Conservation (phyloP, 2,888 invertebrate genomes). For the Cotesia congregata region DNA sequence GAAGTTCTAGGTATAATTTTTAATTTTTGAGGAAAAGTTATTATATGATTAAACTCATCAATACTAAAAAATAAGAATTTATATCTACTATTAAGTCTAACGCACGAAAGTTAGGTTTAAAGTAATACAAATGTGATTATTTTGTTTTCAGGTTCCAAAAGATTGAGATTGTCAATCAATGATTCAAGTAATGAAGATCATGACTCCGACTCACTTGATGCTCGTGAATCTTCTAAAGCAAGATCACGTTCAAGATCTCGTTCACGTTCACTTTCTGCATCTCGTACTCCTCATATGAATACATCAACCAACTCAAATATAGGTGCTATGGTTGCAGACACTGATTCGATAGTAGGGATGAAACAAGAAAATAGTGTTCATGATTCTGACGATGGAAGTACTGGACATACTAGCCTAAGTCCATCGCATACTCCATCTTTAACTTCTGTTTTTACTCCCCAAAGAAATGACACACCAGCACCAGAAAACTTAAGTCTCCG, state of each 20-base stretch:
- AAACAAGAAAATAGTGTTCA: constrained; percentile 62
- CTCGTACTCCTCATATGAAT: constrained; percentile 32
- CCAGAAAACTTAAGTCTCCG: constrained; percentile 89
- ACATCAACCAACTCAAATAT: constrained; percentile 31
- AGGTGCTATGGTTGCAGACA: constrained; percentile 13
- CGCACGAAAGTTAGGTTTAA: too few species aligned
- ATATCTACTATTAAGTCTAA: too few species aligned
- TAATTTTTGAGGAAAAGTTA: too few species aligned
- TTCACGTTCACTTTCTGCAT: constrained; percentile 49
- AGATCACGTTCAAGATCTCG: constrained; percentile 49
- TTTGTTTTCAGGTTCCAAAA: constrained; percentile 68
- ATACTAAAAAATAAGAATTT: too few species aligned
- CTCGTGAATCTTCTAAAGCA: constrained; percentile 49
- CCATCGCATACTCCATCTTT: constrained; percentile 64
- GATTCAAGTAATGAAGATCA: constrained; percentile 72
- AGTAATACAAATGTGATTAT: background rate
- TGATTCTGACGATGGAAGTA: constrained; percentile 66
- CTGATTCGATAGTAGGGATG: constrained; percentile 46
- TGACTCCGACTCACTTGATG: constrained; percentile 64
- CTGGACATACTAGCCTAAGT: constrained; percentile 63
- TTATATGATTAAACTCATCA: too few species aligned
- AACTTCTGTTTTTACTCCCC: constrained; percentile 62
- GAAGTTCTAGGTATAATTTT: too few species aligned
- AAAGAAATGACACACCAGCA: constrained; percentile 71
- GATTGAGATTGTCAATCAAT: constrained; percentile 71